phyloP scores from a whole-genome alignment of 2,797 vertebrate species.

The Morelia viridis region DNA sequence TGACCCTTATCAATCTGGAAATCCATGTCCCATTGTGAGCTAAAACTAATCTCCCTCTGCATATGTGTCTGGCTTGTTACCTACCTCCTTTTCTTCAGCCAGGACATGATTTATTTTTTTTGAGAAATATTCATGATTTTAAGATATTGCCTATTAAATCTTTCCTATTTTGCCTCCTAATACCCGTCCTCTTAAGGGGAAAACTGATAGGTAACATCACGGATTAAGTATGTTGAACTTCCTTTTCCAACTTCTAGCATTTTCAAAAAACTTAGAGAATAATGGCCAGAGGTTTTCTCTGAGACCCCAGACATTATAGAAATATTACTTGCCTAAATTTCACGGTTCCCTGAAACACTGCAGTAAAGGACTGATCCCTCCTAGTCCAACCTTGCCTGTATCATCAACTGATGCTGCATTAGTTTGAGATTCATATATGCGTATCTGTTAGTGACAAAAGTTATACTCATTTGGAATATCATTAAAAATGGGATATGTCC shows the following conservation, averaged over 20 bases:
- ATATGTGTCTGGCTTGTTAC: no score
- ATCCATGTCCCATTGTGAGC: background rate
- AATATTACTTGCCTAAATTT: background rate
- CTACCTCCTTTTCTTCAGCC: no score
- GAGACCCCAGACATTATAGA: background rate
- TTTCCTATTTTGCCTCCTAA: background rate
- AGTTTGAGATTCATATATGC: background rate
- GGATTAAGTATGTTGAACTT: background rate
- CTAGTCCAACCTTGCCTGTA: background rate
- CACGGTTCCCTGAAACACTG: background rate
- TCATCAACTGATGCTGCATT: background rate
- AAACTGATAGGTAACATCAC: background rate
- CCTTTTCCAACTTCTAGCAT: background rate
- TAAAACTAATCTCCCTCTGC: background rate
- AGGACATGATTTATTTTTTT: background rate
- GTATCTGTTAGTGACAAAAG: background rate
- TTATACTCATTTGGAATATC: background rate
- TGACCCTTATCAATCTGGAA: background rate
- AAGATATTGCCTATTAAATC: background rate
- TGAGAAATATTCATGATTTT: background rate
- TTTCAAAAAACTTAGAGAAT: background rate
- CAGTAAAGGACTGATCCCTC: background rate
- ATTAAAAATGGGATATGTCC: background rate
- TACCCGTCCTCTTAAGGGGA: no score
- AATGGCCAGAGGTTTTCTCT: background rate